Evolutionary conservation across 2,113 vertebrate species (phyloP).

Genomic region (Brachypteracias leptosomus): DNA sequence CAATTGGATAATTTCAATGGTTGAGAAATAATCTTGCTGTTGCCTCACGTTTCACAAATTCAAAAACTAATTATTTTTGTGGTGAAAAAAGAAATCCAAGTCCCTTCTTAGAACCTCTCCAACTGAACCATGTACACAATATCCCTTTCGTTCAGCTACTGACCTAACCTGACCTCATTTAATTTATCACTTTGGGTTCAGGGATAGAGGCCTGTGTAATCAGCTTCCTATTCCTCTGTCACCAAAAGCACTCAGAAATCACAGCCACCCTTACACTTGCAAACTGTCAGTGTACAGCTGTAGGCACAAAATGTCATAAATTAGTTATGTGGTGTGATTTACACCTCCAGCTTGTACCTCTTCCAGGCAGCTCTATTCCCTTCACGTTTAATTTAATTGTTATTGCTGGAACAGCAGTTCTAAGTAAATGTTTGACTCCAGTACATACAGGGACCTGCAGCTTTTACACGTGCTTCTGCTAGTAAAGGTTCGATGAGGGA

Average conservation of each 20-base stretch:
- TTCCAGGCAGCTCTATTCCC: background rate
- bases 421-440: slow-evolving; percentile 62
- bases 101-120: background rate
- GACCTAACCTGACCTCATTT: background rate
- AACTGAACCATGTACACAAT: background rate
- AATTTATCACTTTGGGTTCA: background rate
- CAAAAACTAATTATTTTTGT: background rate
- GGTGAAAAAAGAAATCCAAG: background rate
- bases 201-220: background rate
- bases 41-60: background rate
- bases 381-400: slow-evolving; percentile 53
- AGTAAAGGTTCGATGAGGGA: background rate
- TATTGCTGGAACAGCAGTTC: slow-evolving; percentile 31
- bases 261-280: background rate
- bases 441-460: background rate
- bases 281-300: background rate
- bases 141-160: background rate
- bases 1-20: background rate
- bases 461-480: slow-evolving; percentile 3
- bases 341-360: background rate
- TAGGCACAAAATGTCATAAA: background rate
- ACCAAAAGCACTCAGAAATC: background rate
- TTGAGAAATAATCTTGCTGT: background rate
- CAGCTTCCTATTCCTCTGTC: background rate
- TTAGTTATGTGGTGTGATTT: slow-evolving; percentile 10